A percentile compares a stretch with the other conserved stretches of the same genome.
phyloP scores from a whole-genome alignment of 2,888 invertebrate species.

The Archips xylosteana region DNA sequence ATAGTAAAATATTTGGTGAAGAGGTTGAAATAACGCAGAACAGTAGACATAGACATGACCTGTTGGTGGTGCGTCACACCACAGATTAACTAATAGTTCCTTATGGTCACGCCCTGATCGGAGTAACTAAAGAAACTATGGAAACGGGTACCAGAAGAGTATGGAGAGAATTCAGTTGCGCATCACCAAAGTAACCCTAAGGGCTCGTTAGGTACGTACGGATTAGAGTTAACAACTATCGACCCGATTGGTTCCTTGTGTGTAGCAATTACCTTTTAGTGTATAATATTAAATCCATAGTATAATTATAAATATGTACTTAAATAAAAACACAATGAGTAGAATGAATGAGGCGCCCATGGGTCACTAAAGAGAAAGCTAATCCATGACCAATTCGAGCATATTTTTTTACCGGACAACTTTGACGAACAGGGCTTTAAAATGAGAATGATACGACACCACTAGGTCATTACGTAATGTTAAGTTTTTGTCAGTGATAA shows the following conservation, averaged over 20 bases:
- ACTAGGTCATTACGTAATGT: slow-evolving; percentile 37
- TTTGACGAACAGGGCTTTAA: slow-evolving; percentile 38
- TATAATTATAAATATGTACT: slow-evolving; percentile 11
- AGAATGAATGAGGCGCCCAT: slow-evolving; percentile 28
- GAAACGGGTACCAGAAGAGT: no score
- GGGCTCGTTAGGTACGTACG: not conserved
- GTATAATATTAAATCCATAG: not conserved
- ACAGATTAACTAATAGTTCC: no score
- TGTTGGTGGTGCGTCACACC: no score
- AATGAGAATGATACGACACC: slow-evolving; percentile 40
- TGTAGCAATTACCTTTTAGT: not conserved
- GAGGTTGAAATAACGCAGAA: no score
- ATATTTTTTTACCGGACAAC: slow-evolving; percentile 37
- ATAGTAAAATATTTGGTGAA: no score
- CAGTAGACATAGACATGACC: no score
- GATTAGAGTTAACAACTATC: not conserved
- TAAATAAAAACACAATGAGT: slow-evolving; percentile 31
- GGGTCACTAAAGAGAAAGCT: slow-evolving; percentile 41
- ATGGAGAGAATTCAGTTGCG: no score
- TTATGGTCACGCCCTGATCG: no score
- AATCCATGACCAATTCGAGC: slow-evolving; percentile 34
- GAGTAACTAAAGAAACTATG: no score
- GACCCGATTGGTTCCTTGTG: slow-evolving; percentile 22
- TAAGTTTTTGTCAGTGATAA: slow-evolving; percentile 31
- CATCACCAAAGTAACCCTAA: no score